Conservation (phyloP, 2,888 invertebrate genomes). For the Syrista parreyssii region DNA sequence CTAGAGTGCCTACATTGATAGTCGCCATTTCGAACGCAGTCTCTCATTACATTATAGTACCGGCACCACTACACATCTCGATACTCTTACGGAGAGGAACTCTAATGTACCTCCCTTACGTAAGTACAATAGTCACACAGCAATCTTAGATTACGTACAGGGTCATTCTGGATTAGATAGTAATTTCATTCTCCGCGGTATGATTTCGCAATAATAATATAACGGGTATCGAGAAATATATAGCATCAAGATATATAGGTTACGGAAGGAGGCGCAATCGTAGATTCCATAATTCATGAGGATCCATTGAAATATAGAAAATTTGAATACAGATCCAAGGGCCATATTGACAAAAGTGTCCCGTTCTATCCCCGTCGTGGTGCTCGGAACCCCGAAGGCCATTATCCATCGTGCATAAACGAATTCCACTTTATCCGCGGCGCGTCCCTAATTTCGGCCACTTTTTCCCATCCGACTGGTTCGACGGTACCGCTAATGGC, state of each 20-base stretch:
- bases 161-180: not conserved
- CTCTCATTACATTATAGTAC: not conserved
- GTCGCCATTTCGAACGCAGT: not conserved
- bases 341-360: not conserved
- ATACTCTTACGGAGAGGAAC: not conserved
- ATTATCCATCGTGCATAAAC: slow-evolving; percentile 9
- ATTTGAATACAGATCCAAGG: not conserved
- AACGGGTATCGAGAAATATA: not conserved
- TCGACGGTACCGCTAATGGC: slow-evolving; percentile 23
- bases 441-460: slow-evolving; percentile 40
- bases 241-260: not conserved
- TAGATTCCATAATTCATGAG: not conserved
- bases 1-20: not conserved
- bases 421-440: slow-evolving; percentile 44
- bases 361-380: not conserved
- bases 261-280: not conserved
- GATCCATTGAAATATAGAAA: not conserved
- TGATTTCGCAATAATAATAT: not conserved
- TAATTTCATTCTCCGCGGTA: not conserved
- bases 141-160: not conserved
- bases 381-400: not conserved
- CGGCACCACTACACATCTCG: not conserved
- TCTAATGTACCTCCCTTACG: not conserved
- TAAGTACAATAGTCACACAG: not conserved
- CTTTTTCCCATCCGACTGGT: slow-evolving; percentile 24